Conservation (phyloP, 37 sponge, comb jelly and placozoan genomes). For the Tethya wilhelma region DNA sequence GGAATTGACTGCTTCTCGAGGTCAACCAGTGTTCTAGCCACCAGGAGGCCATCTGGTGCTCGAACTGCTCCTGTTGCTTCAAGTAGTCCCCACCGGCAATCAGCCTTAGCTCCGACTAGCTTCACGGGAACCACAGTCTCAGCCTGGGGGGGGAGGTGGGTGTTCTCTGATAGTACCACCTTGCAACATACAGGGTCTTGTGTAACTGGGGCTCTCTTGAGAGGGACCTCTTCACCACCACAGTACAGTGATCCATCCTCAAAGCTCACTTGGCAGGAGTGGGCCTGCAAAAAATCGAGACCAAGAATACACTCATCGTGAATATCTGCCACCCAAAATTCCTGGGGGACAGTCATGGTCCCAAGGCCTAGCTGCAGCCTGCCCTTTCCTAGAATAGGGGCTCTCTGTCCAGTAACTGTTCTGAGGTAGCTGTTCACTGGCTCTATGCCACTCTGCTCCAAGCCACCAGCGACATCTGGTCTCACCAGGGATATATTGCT, state of each 20-base stretch:
- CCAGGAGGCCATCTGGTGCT: slow-evolving; percentile 4
- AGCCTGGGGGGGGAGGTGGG: background rate
- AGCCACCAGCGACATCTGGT: background rate
- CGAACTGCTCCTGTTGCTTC: background rate
- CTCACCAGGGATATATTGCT: slow-evolving; percentile 37
- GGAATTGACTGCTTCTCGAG: background rate
- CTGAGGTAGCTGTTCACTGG: slow-evolving; percentile 20
- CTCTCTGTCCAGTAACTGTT: slow-evolving; percentile 41
- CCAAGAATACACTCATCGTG: slow-evolving; percentile 34
- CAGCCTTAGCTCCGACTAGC: background rate
- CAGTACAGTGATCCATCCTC: slow-evolving; percentile 13
- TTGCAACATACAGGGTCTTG: background rate
- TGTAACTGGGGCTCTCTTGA: background rate
- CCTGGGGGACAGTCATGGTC: background rate
- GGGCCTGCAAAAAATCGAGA: slow-evolving; percentile 25
- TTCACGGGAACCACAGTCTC: slow-evolving; percentile 1
- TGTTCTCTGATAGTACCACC: background rate
- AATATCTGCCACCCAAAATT: slow-evolving; percentile 42
- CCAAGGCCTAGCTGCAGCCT: slow-evolving; percentile 19
- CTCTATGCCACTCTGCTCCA: background rate
- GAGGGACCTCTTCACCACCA: background rate
- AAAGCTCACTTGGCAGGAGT: slow-evolving; percentile 24
- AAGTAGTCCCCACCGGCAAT: background rate
- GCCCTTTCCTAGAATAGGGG: slow-evolving; percentile 8
- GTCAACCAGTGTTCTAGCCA: slow-evolving; percentile 18